Percentiles rank a stretch among this genome's conserved stretches.
Conservation (phyloP, 2,797 vertebrate genomes). For the Ceryle rudis region DNA sequence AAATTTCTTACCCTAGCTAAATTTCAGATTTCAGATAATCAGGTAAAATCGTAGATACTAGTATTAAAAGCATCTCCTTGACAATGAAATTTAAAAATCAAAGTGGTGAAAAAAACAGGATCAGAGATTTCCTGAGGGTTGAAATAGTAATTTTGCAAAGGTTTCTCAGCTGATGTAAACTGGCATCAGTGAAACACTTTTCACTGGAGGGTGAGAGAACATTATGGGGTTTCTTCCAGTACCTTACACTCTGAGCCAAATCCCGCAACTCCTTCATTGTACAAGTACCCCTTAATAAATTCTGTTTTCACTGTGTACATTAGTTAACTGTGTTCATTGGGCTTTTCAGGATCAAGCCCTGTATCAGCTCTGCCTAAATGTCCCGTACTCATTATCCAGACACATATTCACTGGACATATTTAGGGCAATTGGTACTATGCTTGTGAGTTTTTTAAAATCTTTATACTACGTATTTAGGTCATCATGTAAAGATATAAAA, state of each 20-base stretch:
- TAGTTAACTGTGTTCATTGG: rapidly evolving
- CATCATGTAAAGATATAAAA: background rate
- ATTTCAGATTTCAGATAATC: background rate
- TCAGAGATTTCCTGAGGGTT: background rate
- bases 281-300: background rate
- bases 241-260: background rate
- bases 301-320: background rate
- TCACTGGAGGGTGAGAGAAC: background rate
- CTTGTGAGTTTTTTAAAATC: too few species aligned
- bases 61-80: too few species aligned
- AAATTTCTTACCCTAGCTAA: background rate
- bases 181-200: background rate
- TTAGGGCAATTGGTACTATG: background rate
- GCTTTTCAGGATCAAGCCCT: background rate
- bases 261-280: background rate
- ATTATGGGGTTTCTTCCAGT: background rate
- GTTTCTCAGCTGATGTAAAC: background rate
- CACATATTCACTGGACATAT: background rate
- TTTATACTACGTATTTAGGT: background rate
- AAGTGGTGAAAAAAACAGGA: background rate
- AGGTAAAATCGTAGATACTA: background rate
- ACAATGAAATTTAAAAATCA: background rate
- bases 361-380: background rate
- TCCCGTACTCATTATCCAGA: background rate
- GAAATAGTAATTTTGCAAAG: background rate